Evolutionary conservation across 2,888 invertebrate species (phyloP).

Genomic region (Drosophila mulleri): DNA sequence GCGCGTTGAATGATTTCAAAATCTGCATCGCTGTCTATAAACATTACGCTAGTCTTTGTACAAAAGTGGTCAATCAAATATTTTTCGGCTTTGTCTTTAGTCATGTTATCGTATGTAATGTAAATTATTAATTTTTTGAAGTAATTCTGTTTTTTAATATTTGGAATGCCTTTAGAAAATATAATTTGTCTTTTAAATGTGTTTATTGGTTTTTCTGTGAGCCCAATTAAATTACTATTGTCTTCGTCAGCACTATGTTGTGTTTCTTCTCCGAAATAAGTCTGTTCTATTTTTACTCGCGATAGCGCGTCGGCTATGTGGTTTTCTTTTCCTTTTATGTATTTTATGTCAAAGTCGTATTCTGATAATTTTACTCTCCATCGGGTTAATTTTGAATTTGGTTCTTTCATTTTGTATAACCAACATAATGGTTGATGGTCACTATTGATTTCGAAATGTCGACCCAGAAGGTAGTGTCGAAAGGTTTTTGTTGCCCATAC

Average conservation of each 20-base stretch:
- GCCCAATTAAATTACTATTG: too few relatives aligned
- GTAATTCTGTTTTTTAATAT: too few relatives aligned
- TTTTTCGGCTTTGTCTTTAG: neutral
- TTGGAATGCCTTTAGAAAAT: too few relatives aligned
- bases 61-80: neutral
- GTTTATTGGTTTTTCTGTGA: too few relatives aligned
- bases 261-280: too few relatives aligned
- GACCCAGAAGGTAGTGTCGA: neutral
- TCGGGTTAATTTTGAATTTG: neutral
- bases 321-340: too few relatives aligned
- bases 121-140: neutral
- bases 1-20: neutral
- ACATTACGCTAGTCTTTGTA: neutral
- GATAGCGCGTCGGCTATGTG: neutral
- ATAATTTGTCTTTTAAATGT: too few relatives aligned
- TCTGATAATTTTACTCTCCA: neutral
- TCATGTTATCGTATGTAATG: slow-evolving; percentile 1
- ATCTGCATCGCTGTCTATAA: neutral
- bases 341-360: neutral
- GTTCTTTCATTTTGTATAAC: neutral
- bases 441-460: neutral
- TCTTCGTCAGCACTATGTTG: too few relatives aligned
- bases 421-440: neutral
- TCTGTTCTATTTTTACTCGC: too few relatives aligned
- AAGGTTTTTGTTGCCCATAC: neutral